Conservation (phyloP, 2,888 invertebrate genomes). For the Chrysomela aeneicollis region DNA sequence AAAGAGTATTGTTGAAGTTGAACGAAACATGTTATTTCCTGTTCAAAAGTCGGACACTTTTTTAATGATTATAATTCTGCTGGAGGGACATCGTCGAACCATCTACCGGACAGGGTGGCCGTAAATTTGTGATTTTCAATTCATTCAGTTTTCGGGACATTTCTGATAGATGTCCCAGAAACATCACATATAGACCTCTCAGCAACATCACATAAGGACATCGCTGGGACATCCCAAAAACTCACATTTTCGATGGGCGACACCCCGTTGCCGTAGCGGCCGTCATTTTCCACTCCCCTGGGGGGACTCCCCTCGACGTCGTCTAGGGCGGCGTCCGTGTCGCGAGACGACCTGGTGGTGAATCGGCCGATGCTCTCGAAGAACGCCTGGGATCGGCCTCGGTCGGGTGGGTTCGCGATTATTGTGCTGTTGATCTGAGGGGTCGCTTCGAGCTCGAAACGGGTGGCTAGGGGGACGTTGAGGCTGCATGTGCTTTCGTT, state of each 20-base stretch:
- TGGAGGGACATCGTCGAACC: no score
- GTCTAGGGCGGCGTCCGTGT: conserved; percentile 49
- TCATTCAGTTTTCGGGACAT: no score
- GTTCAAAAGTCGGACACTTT: no score
- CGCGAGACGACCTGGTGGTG: conserved; percentile 37
- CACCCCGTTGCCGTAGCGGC: conserved; percentile 50
- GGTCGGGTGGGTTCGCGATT: conserved; percentile 32
- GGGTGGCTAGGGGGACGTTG: conserved; percentile 47
- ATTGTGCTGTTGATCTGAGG: conserved; percentile 45
- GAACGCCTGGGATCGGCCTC: conserved; percentile 52
- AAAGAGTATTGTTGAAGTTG: no score
- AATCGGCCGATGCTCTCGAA: conserved; percentile 47
- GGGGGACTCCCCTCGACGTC: conserved; percentile 57
- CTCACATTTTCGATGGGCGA: conserved; percentile 54
- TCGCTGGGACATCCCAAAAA: no score
- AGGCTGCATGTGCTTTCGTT: conserved; percentile 56
- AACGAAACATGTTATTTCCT: no score
- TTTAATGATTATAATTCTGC: no score
- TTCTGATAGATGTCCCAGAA: not conserved
- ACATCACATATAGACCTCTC: no score
- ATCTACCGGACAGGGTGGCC: no score
- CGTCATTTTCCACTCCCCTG: conserved; percentile 25
- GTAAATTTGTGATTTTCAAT: no score
- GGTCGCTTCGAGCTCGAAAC: conserved; percentile 43
- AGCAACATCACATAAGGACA: no score